phyloP scores from a whole-genome alignment of 2,888 invertebrate genomes.

The Campoplex nolae region DNA sequence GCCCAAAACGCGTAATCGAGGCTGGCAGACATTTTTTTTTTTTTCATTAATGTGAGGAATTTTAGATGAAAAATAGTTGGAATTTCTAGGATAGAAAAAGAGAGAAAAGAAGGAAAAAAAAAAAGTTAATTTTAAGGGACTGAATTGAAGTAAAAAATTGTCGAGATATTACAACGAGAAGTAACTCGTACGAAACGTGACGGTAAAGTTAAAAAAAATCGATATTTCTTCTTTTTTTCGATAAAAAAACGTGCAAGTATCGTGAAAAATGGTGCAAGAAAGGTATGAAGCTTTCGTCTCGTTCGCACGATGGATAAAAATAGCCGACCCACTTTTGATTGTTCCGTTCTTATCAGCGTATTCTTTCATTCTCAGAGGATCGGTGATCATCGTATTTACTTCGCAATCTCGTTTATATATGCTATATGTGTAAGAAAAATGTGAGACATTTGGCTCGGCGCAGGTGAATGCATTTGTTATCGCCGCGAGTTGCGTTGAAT shows the following conservation, averaged over 20 bases:
- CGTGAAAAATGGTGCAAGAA: conserved; percentile 27
- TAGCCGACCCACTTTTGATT: conserved; percentile 61
- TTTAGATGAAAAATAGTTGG: too few species aligned
- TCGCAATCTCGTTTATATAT: conserved; percentile 2
- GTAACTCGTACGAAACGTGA: not conserved
- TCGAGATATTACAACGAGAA: conserved; percentile 16
- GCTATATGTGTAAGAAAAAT: not conserved
- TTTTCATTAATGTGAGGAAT: too few species aligned
- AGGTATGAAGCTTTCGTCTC: conserved; percentile 23
- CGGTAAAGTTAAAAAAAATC: too few species aligned
- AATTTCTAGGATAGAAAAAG: too few species aligned
- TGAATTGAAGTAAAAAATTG: not conserved
- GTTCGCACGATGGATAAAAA: conserved; percentile 33
- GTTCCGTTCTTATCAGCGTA: conserved; percentile 48
- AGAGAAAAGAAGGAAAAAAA: not conserved
- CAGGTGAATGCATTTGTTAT: conserved; percentile 32
- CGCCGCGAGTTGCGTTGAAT: not conserved
- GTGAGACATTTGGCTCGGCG: not conserved
- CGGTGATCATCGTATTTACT: conserved; percentile 42
- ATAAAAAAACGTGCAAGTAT: conserved; percentile 15
- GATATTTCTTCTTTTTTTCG: too few species aligned
- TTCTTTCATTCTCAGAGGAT: conserved; percentile 20
- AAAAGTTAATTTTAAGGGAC: not conserved
- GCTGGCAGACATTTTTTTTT: too few species aligned
- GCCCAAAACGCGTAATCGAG: too few species aligned